phyloP scores from a whole-genome alignment of 2,113 vertebrate genomes.

The Genyomyrus donnyi region DNA sequence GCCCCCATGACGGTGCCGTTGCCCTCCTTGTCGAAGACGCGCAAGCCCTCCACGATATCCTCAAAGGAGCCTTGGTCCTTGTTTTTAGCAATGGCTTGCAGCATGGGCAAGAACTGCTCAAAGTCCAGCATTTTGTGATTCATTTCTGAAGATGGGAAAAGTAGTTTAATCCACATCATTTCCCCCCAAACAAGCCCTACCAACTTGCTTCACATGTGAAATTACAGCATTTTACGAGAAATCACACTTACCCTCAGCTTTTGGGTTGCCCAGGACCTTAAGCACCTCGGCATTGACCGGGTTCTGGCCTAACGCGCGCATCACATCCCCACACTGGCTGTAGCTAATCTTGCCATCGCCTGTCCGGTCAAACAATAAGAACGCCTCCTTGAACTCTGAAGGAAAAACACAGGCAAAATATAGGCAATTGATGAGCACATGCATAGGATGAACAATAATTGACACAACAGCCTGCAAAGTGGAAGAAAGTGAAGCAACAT shows the following conservation, averaged over 20 bases:
- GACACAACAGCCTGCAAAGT: background rate
- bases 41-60: conserved; percentile 81
- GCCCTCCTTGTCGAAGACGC: conserved; percentile 87
- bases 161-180: background rate
- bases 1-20: conserved; percentile 86
- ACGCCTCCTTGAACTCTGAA: conserved; percentile 85
- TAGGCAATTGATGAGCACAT: background rate
- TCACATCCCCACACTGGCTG: conserved; percentile 83
- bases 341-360: conserved; percentile 76
- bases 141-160: conserved; percentile 66
- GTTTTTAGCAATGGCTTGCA: conserved; percentile 80
- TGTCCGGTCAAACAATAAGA: conserved; percentile 78
- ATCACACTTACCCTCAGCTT: conserved; percentile 69
- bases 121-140: conserved; percentile 79
- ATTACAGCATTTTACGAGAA: background rate
- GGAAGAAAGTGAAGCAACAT: background rate
- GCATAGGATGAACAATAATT: background rate
- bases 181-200: background rate
- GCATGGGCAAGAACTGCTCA: conserved; percentile 87
- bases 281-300: conserved; percentile 86
- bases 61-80: conserved; percentile 83
- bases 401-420: background rate
- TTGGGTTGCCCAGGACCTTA: conserved; percentile 85
- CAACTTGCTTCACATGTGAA: background rate
- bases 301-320: conserved; percentile 86